Conservation (phyloP, 2,888 invertebrate genomes). For the Steromphala cineraria region DNA sequence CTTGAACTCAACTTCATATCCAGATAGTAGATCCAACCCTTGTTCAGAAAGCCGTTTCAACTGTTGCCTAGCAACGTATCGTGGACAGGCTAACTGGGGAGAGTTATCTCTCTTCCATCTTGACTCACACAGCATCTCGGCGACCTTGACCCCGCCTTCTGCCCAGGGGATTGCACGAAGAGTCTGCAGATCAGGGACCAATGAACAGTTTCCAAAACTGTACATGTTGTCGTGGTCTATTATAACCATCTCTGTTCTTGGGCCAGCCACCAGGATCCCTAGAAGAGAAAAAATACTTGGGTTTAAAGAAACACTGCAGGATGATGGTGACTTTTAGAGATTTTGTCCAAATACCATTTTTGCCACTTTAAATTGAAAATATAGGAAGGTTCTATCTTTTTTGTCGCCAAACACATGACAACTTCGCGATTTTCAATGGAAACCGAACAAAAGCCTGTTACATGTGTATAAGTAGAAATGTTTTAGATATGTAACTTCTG, state of each 20-base stretch:
- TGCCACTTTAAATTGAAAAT: too few relatives aligned
- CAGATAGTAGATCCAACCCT: neutral
- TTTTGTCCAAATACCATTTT: too few relatives aligned
- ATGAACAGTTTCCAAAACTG: neutral
- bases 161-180: neutral
- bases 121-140: constrained; percentile 4
- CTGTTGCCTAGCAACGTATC: constrained; percentile 7
- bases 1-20: constrained; percentile 2
- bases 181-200: neutral
- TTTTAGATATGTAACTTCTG: too few relatives aligned
- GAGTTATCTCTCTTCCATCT: neutral
- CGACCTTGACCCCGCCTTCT: neutral
- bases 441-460: too few relatives aligned
- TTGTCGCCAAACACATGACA: too few relatives aligned
- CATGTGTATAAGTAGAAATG: too few relatives aligned
- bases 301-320: neutral
- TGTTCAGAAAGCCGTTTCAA: neutral
- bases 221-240: neutral
- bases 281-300: neutral
- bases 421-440: too few relatives aligned
- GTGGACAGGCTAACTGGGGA: constrained; percentile 10
- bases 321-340: too few relatives aligned
- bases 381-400: too few relatives aligned
- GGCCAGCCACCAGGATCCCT: neutral
- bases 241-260: neutral